Percentiles rank a stretch among this genome's conserved stretches.
Evolutionary conservation across 2,113 vertebrate genomes (phyloP).

Genomic region (Cranoglanis bouderius): DNA sequence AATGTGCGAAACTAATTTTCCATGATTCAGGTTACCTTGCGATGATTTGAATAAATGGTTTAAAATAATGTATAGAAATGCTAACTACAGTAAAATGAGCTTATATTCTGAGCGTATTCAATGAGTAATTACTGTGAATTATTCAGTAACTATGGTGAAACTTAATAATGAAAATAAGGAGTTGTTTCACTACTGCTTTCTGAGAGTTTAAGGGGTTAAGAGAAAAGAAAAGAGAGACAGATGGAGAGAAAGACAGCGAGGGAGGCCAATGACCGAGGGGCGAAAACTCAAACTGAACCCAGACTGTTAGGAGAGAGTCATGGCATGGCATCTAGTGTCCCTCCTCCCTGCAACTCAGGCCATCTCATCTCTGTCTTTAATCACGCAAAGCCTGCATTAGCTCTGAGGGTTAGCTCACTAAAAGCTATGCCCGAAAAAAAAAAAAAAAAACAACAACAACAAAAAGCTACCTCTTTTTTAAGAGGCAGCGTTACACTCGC

Average conservation of each 20-base stretch:
- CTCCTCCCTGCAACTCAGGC: slow-evolving; percentile 11
- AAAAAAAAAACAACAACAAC: background rate
- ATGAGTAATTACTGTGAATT: background rate
- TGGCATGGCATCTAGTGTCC: slow-evolving; percentile 36
- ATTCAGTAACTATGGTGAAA: background rate
- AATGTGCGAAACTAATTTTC: background rate
- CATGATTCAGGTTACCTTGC: background rate
- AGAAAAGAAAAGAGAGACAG: slow-evolving; percentile 9
- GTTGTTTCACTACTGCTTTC: background rate
- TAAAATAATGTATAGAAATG: background rate
- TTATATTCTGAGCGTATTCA: background rate
- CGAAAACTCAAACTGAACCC: slow-evolving; percentile 21
- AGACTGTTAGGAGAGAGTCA: slow-evolving; percentile 28
- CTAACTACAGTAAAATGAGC: background rate
- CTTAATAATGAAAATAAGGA: background rate
- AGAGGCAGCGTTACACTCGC: slow-evolving; percentile 55
- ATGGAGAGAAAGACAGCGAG: slow-evolving; percentile 7
- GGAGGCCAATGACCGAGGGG: slow-evolving; percentile 8
- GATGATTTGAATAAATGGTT: background rate
- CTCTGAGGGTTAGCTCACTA: slow-evolving; percentile 47
- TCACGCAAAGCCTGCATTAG: slow-evolving; percentile 55
- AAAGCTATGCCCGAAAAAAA: slow-evolving; percentile 38
- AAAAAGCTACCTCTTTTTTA: background rate
- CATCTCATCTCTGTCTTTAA: slow-evolving; percentile 42
- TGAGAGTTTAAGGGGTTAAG: background rate